phyloP scores from a whole-genome alignment of 2,113 vertebrate species.

The Tupaia tana region DNA sequence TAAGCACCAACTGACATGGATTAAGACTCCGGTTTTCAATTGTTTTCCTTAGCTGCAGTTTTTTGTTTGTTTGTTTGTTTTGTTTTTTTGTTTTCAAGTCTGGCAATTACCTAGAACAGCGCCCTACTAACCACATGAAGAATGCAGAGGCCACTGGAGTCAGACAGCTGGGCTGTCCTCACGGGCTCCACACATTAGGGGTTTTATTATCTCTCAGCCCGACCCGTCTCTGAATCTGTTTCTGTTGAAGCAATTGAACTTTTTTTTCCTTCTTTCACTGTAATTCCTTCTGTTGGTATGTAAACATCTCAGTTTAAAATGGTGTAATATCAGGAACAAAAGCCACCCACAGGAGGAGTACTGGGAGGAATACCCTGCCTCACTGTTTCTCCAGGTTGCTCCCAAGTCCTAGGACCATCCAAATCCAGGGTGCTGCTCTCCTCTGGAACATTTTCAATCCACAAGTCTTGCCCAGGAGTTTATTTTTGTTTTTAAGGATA shows the following conservation, averaged over 20 bases:
- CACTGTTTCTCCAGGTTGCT: neutral
- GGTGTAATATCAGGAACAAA: neutral
- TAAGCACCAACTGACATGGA: neutral
- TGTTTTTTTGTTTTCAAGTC: no score
- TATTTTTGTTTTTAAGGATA: constrained; percentile 57
- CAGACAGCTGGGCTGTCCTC: neutral
- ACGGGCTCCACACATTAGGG: neutral
- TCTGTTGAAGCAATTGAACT: neutral
- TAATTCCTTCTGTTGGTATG: neutral
- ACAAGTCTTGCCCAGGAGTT: constrained; percentile 12
- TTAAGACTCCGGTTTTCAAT: neutral
- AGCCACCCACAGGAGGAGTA: neutral
- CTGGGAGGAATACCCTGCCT: neutral
- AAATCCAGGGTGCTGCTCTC: neutral
- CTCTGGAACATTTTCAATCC: neutral
- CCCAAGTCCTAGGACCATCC: neutral
- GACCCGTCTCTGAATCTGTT: neutral
- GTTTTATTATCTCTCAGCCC: neutral
- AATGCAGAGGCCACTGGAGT: neutral
- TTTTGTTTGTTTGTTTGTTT: neutral
- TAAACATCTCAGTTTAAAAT: neutral
- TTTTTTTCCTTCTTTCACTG: neutral
- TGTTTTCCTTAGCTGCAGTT: neutral
- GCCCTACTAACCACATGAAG: neutral
- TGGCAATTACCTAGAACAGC: neutral